Conservation (phyloP, 2,797 vertebrate species). For the Limnodromus scolopaceus region DNA sequence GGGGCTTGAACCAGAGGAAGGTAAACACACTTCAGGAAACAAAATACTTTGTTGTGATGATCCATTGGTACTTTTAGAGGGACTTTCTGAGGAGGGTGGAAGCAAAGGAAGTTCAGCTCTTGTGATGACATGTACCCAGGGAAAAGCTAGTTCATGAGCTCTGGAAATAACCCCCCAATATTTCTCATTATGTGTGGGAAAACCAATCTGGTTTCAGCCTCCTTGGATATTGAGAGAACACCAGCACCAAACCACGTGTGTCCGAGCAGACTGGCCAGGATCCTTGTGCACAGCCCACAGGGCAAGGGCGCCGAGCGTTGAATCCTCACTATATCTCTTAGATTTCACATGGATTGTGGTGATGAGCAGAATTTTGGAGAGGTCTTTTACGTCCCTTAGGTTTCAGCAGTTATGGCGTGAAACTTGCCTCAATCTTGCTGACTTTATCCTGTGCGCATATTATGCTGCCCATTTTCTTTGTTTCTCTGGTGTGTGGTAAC, state of each 20-base stretch:
- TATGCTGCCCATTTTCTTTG: not conserved
- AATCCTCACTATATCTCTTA: not conserved
- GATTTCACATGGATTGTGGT: not conserved
- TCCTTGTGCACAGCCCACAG: not conserved
- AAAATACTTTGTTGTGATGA: not conserved
- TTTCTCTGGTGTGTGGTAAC: not conserved
- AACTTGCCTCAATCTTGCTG: not conserved
- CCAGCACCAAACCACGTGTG: fast-evolving
- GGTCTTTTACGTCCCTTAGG: not conserved
- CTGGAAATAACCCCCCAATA: not conserved
- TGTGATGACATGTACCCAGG: not conserved
- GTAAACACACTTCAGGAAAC: not conserved
- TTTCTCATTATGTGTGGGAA: not conserved
- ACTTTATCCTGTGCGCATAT: not conserved
- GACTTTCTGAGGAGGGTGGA: not conserved
- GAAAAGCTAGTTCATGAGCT: not conserved
- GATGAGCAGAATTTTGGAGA: not conserved
- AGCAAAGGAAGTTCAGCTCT: not conserved
- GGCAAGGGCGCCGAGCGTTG: not conserved
- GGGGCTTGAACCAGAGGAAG: not conserved
- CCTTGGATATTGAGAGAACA: not conserved
- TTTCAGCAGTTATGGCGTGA: not conserved
- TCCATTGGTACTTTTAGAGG: not conserved
- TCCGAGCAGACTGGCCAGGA: not conserved
- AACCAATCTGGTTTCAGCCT: not conserved